A percentile compares a stretch with the other conserved stretches of the same genome.
Conservation (phyloP, 2,113 vertebrate genomes). For the Salvelinus namaycush region DNA sequence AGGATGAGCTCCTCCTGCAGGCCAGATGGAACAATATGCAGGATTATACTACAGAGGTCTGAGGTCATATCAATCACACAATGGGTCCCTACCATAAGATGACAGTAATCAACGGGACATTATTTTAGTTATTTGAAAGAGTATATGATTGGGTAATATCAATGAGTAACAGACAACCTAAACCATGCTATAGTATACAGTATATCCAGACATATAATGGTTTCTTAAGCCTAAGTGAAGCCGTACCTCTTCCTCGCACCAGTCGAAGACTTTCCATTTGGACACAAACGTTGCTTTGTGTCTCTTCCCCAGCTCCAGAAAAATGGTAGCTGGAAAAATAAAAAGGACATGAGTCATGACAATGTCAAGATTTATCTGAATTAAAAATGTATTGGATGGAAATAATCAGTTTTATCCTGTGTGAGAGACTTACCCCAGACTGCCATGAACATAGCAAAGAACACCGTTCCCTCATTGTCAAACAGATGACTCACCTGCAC, state of each 20-base stretch:
- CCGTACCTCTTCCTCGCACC: slow-evolving; percentile 90
- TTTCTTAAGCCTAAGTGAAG: background rate
- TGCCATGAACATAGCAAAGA: slow-evolving; percentile 93
- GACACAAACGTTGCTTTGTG: slow-evolving; percentile 74
- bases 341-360: background rate
- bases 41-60: background rate
- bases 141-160: background rate
- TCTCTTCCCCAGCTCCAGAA: slow-evolving; percentile 93
- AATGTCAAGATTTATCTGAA: background rate
- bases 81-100: background rate
- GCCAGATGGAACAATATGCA: background rate
- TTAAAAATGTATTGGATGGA: background rate
- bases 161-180: background rate
- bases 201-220: background rate
- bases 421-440: slow-evolving; percentile 85
- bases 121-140: background rate
- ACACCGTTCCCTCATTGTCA: slow-evolving; percentile 89
- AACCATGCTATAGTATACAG: background rate
- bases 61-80: background rate
- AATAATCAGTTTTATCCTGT: background rate
- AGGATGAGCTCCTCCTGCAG: slow-evolving; percentile 87
- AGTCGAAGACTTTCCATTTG: slow-evolving; percentile 81
- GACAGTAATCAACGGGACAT: background rate
- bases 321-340: slow-evolving; percentile 81
- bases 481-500: slow-evolving; percentile 87